Conservation (phyloP, 1,140 invertebrate genomes). For the Apis dorsata region DNA sequence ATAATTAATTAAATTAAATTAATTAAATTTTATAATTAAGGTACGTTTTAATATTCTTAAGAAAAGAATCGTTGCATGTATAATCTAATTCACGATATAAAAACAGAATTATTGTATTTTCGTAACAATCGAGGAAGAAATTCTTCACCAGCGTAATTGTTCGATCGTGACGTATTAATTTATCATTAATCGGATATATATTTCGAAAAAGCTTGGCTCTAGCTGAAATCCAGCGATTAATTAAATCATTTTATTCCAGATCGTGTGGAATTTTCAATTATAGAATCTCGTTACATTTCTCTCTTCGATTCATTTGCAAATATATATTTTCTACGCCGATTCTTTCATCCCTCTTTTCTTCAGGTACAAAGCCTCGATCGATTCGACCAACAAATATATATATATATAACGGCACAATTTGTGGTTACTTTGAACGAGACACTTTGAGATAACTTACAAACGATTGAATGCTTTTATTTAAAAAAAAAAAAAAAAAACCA, state of each 20-base stretch:
- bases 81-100: too few relatives aligned
- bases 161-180: neutral
- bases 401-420: neutral
- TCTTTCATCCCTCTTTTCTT: neutral
- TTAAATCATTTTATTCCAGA: constrained; percentile 24
- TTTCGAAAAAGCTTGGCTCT: neutral
- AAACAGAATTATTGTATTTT: too few relatives aligned
- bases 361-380: neutral
- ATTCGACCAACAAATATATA: too few relatives aligned
- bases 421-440: too few relatives aligned
- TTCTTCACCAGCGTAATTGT: neutral
- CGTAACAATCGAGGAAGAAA: too few relatives aligned
- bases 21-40: too few relatives aligned
- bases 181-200: constrained; percentile 3
- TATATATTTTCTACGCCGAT: neutral
- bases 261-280: constrained; percentile 25
- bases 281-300: constrained; percentile 7
- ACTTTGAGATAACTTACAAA: too few relatives aligned
- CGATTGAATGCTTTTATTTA: too few relatives aligned
- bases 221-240: neutral
- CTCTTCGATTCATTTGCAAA: neutral
- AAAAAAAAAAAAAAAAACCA: too few relatives aligned
- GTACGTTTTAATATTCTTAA: too few relatives aligned
- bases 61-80: too few relatives aligned
- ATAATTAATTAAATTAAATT: too few relatives aligned